These are phyloP conservation scores for Athalia cordata DNA, from an alignment of 2,888 invertebrate species.

Conservation along the genomic window DNA sequence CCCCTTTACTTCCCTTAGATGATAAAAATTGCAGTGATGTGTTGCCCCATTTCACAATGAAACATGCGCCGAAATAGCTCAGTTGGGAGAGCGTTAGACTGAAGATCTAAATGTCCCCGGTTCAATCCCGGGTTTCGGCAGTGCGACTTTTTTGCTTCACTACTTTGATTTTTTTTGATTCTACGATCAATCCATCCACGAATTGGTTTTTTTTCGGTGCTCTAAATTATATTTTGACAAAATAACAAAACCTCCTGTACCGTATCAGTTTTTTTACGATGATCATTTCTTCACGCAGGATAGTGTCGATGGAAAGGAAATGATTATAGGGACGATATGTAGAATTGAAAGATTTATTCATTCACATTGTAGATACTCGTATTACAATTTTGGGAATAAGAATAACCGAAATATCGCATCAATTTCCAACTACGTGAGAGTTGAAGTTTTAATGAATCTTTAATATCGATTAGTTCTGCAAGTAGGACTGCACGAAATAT, in stretches of 20 bases:
- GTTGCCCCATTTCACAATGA: not conserved
- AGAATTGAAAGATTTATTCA: no score
- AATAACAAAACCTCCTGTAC: no score
- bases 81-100: conserved; percentile 58
- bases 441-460: not conserved
- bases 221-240: no score
- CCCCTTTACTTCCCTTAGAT: not conserved
- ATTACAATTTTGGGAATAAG: no score
- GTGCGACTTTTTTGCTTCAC: conserved; percentile 35
- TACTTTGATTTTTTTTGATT: not conserved
- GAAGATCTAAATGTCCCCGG: conserved; percentile 58
- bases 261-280: no score
- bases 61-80: conserved; percentile 54
- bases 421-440: no score
- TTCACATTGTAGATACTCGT: no score
- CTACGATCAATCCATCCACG: not conserved
- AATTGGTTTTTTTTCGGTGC: no score
- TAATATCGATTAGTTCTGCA: not conserved
- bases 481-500: not conserved
- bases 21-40: not conserved
- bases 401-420: no score
- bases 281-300: no score
- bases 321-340: no score
- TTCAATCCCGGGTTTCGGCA: conserved; percentile 58
- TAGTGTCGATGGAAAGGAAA: no score